These are phyloP conservation scores for Hippopotamus amphibius DNA, from an alignment of 2,113 vertebrate species.

Conservation along the genomic window DNA sequence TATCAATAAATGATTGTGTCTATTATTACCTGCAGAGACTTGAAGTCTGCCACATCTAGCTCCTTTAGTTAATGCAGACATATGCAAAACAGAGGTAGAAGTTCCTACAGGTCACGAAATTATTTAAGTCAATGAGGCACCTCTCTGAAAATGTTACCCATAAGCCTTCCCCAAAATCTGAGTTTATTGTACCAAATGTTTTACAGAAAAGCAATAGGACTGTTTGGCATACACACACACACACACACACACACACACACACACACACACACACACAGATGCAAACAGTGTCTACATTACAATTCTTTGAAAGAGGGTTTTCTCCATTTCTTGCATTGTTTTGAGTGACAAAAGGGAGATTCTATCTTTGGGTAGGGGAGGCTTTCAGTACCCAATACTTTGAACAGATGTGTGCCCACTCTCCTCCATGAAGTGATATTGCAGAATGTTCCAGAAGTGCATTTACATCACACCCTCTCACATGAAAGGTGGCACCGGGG, in stretches of 20 bases:
- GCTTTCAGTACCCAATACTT: background rate
- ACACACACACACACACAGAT: background rate
- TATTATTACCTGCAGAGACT: background rate
- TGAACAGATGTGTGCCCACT: background rate
- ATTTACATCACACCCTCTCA: accelerated
- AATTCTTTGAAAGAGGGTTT: background rate
- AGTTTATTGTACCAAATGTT: background rate
- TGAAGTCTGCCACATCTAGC: accelerated
- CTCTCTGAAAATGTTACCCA: background rate
- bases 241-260: accelerated
- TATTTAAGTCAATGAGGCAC: background rate
- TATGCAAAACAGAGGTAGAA: background rate
- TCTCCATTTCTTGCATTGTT: too few relatives aligned
- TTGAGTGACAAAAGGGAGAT: background rate
- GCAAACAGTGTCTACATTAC: background rate
- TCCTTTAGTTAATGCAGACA: too few relatives aligned
- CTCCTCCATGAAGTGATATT: accelerated
- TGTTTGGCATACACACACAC: background rate
- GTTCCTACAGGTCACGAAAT: background rate
- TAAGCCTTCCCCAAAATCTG: background rate
- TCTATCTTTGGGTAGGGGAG: too few relatives aligned
- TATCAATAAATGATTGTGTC: accelerated
- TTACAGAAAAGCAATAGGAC: background rate
- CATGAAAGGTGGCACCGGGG: accelerated
- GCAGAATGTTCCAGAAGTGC: accelerated